Percentiles rank a stretch among this genome's conserved stretches.
Evolutionary conservation across 2,797 vertebrate species (phyloP).

Genomic region (Anableps anableps): DNA sequence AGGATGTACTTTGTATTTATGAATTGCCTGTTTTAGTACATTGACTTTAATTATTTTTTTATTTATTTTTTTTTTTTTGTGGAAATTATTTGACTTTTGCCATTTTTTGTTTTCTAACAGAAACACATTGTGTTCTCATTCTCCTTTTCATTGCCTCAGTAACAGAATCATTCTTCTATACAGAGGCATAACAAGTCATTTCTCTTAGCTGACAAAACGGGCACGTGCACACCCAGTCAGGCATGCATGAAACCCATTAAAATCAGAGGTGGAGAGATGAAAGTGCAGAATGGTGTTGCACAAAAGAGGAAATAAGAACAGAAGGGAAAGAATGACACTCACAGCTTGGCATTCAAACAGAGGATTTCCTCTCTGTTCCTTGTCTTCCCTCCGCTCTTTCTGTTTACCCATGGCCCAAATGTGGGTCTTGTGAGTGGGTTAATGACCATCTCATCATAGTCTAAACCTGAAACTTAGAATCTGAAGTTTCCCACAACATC

Average conservation of each 20-base stretch:
- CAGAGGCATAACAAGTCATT: constrained; percentile 10
- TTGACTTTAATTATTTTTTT: background rate
- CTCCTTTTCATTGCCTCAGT: constrained; percentile 24
- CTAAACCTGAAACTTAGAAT: background rate
- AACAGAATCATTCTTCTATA: constrained; percentile 37
- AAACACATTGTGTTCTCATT: constrained; percentile 26
- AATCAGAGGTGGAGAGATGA: constrained; percentile 41
- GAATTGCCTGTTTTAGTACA: background rate
- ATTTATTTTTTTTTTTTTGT: too few relatives aligned
- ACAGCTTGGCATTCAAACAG: constrained; percentile 69
- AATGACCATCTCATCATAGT: constrained; percentile 14
- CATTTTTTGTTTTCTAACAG: constrained; percentile 9
- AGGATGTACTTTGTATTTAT: background rate
- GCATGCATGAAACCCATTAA: constrained; percentile 18
- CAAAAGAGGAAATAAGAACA: constrained; percentile 67
- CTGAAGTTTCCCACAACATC: background rate
- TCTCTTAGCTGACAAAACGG: constrained; percentile 34
- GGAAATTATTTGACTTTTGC: constrained; percentile 16
- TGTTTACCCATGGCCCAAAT: constrained; percentile 62
- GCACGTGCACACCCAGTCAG: constrained; percentile 33
- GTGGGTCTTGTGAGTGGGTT: constrained; percentile 25
- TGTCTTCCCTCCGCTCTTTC: constrained; percentile 63
- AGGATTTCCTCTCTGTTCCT: constrained; percentile 75
- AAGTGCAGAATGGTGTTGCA: constrained; percentile 55
- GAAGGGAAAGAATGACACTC: constrained; percentile 62